Evolutionary conservation across 2,888 invertebrate genomes (phyloP), one percentile per base, ranked within the genome.

Genomic region (Drosophila lutescens): DNA sequence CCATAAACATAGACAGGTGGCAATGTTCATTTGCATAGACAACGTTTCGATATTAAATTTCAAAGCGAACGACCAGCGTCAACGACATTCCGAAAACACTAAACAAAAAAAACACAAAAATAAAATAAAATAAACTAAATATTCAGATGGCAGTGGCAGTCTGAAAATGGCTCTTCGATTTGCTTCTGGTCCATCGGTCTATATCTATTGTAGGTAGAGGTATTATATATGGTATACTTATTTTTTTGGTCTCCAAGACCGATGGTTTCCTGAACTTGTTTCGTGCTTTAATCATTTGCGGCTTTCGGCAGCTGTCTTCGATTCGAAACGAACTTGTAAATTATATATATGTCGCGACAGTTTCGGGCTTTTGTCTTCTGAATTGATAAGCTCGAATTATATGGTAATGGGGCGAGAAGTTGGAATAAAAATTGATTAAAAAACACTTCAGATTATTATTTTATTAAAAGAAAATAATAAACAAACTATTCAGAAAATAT

Each of bases 1-100:
- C 86, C 83, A 82, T 82, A 85, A 83, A 83, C 83, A 77, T 78
- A 84, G 89, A 84, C 90, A 89, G 88, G 90, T 90, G 90, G 90
- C 90, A 90, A 82, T 88, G 77, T 80, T 79, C 78, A 85, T 89
- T 89, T 87, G 80, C 89, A 86, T 89, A 86, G 83, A 86, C 88
- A 83, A 79, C 79, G 80, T 85, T 80, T 80, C 76, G 76, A 79
- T 87, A 89, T 87, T 87, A 86, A 83, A 83, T 86, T 80, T 89
- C 88, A 81, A 86, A 89, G 80, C 75, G 68, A 71, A 85, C 78
- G 73, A 70, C 74, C 47, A 71, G 61, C 65, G 74, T 72, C 71
- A 63, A 82, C 86, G 77, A 78, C 83, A 83, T 85, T 83, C 82
- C 82, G 68, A 62, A 68, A 54, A 67, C 53, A 54, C 47, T 63